Evolutionary conservation across 1,140 invertebrate genomes (phyloP).

Genomic region (Campoletis sonorensis): DNA sequence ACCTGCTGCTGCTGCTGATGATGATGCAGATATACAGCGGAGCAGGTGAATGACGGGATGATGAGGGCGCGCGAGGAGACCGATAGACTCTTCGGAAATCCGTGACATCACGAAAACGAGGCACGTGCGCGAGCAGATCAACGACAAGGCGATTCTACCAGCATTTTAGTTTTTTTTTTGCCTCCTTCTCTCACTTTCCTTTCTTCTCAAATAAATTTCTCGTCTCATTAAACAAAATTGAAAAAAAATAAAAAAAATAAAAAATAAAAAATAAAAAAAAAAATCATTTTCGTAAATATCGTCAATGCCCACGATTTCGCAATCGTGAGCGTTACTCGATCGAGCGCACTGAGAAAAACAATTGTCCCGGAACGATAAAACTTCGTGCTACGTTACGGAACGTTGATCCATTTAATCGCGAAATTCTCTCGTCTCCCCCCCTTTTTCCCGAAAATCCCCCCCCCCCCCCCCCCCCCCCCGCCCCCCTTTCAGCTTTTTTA

Average conservation of each 20-base stretch:
- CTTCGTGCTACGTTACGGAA: slow-evolving; percentile 18
- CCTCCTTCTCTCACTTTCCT: not conserved
- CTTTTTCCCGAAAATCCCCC: too few species aligned
- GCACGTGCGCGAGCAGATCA: slow-evolving; percentile 48
- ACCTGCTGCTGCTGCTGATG: too few species aligned
- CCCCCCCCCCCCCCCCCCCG: too few species aligned
- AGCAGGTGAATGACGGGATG: not conserved
- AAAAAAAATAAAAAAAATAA: too few species aligned
- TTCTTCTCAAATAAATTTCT: too few species aligned
- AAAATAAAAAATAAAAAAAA: too few species aligned
- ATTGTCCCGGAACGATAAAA: slow-evolving; percentile 48
- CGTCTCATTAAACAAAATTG: too few species aligned
- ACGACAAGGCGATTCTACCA: not conserved
- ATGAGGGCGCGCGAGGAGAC: not conserved
- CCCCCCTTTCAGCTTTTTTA: too few species aligned
- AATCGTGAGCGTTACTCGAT: slow-evolving; percentile 45
- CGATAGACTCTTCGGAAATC: slow-evolving; percentile 29
- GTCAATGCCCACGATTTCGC: slow-evolving; percentile 37
- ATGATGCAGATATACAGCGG: not conserved
- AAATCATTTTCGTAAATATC: too few species aligned
- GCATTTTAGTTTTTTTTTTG: slow-evolving; percentile 51
- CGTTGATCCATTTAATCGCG: slow-evolving; percentile 1
- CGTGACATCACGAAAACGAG: slow-evolving; percentile 49
- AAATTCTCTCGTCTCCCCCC: too few species aligned
- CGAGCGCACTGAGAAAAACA: slow-evolving; percentile 40